Evolutionary conservation across 2,888 invertebrate genomes (phyloP).

Genomic region (Arge pagana): DNA sequence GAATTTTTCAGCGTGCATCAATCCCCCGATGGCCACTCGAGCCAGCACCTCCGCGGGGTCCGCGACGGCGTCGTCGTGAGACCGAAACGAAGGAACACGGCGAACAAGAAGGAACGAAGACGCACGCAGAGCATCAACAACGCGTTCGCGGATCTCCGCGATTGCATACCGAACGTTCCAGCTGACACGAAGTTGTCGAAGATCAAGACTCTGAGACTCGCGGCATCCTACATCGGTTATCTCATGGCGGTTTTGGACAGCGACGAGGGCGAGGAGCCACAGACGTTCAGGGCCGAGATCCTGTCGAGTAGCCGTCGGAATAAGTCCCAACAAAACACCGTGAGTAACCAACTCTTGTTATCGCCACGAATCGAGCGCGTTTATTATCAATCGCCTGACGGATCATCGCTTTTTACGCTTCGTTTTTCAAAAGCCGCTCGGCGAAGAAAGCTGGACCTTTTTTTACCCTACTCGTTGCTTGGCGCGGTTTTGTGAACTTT

Average conservation of each 20-base stretch:
- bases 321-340: slow-evolving; percentile 46
- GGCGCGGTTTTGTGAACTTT: too few species aligned
- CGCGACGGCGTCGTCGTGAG: slow-evolving; percentile 38
- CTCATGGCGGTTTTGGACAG: slow-evolving; percentile 87
- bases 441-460: too few species aligned
- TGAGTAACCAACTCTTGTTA: slow-evolving; percentile 30
- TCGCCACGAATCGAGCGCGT: neutral
- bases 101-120: slow-evolving; percentile 92
- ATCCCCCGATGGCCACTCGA: neutral
- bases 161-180: slow-evolving; percentile 95
- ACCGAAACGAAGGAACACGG: slow-evolving; percentile 79
- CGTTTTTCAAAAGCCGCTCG: too few species aligned
- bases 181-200: slow-evolving; percentile 94
- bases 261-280: slow-evolving; percentile 77
- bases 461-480: too few species aligned
- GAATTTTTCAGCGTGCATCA: slow-evolving; percentile 2
- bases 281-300: slow-evolving; percentile 88
- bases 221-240: slow-evolving; percentile 91
- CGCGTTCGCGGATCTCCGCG: slow-evolving; percentile 88
- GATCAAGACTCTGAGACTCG: slow-evolving; percentile 92
- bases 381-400: too few species aligned
- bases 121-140: slow-evolving; percentile 94
- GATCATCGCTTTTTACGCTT: too few species aligned
- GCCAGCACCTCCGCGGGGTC: slow-evolving; percentile 29
- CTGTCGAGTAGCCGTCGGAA: slow-evolving; percentile 49